Evolutionary conservation across 1,140 invertebrate genomes (phyloP).

Genomic region (Aradophagus sp.): DNA sequence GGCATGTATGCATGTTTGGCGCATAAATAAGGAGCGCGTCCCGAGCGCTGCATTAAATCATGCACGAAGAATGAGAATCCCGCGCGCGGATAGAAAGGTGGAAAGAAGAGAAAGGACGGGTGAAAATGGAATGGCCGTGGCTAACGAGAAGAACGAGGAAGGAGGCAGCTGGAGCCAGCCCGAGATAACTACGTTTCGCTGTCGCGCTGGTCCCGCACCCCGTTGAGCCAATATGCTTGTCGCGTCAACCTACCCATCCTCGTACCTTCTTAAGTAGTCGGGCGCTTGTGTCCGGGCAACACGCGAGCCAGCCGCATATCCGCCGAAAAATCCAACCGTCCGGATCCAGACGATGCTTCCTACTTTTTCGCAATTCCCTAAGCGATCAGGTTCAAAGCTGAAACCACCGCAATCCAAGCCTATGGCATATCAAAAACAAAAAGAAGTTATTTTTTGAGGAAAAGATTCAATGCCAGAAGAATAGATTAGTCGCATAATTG

Average conservation of each 20-base stretch:
- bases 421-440: no score
- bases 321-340: no score
- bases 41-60: slow-evolving; percentile 71
- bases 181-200: slow-evolving; percentile 61
- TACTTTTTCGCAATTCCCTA: no score
- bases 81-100: slow-evolving; percentile 57
- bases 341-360: no score
- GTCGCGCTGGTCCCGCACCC: slow-evolving; percentile 63
- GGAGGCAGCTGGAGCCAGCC: slow-evolving; percentile 35
- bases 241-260: slow-evolving; percentile 69
- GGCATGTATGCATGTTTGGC: slow-evolving; percentile 67
- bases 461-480: no score
- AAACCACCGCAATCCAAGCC: no score
- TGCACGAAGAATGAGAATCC: slow-evolving; percentile 63
- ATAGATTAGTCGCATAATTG: no score
- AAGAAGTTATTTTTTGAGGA: no score
- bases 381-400: no score
- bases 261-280: slow-evolving; percentile 72
- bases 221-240: slow-evolving; percentile 72
- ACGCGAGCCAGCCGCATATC: slow-evolving; percentile 26
- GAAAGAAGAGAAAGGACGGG: slow-evolving; percentile 55
- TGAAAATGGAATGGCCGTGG: slow-evolving; percentile 50
- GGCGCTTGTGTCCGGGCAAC: slow-evolving; percentile 55
- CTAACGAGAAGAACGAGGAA: slow-evolving; percentile 49
- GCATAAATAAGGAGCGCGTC: slow-evolving; percentile 73